Percentiles rank a stretch among this genome's conserved stretches.
phyloP scores from a whole-genome alignment of 2,888 invertebrate genomes.

The Catocala sponsa region DNA sequence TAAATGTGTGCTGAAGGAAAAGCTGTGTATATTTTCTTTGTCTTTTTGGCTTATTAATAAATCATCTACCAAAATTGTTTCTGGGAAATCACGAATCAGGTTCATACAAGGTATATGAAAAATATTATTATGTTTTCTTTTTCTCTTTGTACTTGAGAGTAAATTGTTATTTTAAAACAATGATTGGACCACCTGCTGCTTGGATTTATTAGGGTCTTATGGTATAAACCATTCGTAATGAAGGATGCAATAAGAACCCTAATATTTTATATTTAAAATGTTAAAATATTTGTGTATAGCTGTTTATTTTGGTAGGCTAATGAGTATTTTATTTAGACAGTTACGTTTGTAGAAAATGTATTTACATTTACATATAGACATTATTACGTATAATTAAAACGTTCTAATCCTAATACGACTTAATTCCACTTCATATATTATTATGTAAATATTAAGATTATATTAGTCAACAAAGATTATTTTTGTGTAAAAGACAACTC shows the following conservation, averaged over 20 bases:
- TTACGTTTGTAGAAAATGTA: no score
- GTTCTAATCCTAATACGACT: no score
- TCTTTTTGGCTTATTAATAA: neutral
- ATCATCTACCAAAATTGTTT: neutral
- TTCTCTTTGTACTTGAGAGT: neutral
- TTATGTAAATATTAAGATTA: no score
- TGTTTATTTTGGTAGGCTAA: neutral
- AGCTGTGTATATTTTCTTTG: neutral
- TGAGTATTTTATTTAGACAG: neutral
- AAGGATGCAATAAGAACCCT: constrained; percentile 11
- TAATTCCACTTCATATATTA: no score
- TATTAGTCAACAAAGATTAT: no score
- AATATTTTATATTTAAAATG: constrained; percentile 7
- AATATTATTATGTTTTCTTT: no score
- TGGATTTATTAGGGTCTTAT: constrained; percentile 30
- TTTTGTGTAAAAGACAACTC: no score
- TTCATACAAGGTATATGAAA: neutral
- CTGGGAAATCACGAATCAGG: neutral
- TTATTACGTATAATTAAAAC: no score
- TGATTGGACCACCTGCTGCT: constrained; percentile 18
- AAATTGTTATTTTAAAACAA: constrained; percentile 14
- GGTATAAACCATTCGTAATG: constrained; percentile 16
- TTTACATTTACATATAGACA: no score
- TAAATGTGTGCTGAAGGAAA: neutral
- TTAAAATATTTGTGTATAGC: neutral